These are phyloP conservation scores for Grammomys dolichurus DNA, from an alignment of 2,113 vertebrate species.

Conservation along the genomic window DNA sequence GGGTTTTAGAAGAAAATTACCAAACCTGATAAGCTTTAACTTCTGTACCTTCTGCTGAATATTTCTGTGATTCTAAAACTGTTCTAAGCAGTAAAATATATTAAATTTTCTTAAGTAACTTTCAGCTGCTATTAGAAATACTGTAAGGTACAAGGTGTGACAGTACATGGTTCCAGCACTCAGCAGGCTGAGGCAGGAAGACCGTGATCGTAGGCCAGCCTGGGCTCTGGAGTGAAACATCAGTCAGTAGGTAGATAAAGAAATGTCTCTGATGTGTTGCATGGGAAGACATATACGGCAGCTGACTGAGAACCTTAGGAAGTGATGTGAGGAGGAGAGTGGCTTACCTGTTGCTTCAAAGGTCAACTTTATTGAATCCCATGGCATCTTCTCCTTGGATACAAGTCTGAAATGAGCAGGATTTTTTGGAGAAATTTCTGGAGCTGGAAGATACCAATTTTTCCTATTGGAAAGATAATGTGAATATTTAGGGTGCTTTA, in stretches of 20 bases:
- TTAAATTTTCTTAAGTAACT: neutral
- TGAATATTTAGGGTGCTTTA: slow-evolving; percentile 29
- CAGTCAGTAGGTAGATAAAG: no score
- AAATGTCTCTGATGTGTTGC: neutral
- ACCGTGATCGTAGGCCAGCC: neutral
- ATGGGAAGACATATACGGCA: neutral
- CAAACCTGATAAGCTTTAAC: neutral
- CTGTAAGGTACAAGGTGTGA: neutral
- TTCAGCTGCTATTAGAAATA: neutral
- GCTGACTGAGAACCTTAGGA: neutral
- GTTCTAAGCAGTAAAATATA: neutral
- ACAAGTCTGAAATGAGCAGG: slow-evolving; percentile 91
- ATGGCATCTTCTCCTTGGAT: slow-evolving; percentile 90
- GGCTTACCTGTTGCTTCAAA: slow-evolving; percentile 93
- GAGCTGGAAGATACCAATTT: slow-evolving; percentile 97
- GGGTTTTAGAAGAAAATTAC: neutral
- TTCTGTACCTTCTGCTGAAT: neutral
- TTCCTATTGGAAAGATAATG: slow-evolving; percentile 88
- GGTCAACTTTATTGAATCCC: slow-evolving; percentile 91
- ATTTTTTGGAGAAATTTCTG: slow-evolving; percentile 89
- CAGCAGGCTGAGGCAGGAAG: neutral
- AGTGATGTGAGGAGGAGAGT: neutral
- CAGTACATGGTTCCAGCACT: neutral
- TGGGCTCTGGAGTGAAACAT: neutral
- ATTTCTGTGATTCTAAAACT: neutral